Conservation (phyloP, 2,113 vertebrate species). For the Strix aluco region DNA sequence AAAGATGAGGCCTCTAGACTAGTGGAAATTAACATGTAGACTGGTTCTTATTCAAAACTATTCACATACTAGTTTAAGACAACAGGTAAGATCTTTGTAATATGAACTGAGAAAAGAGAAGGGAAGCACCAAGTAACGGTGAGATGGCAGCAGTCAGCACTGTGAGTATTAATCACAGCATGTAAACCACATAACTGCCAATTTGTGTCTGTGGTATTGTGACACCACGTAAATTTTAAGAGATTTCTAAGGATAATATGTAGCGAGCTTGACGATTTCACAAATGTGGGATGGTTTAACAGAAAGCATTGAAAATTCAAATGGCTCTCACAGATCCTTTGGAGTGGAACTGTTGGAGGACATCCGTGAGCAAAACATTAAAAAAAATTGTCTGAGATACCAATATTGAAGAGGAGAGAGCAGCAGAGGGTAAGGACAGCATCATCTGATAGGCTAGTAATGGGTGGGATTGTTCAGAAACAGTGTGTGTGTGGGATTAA, state of each 20-base stretch:
- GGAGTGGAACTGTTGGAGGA: neutral
- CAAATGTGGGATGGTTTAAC: neutral
- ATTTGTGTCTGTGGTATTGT: accelerated
- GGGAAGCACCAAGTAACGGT: neutral
- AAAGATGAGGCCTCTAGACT: neutral
- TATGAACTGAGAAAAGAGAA: neutral
- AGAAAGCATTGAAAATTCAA: neutral
- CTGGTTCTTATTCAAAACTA: neutral
- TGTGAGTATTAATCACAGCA: accelerated
- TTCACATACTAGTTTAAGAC: neutral
- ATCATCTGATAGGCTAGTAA: neutral
- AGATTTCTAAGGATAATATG: neutral
- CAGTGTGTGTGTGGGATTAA: neutral
- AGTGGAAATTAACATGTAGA: neutral
- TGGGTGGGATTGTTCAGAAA: neutral
- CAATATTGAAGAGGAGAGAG: neutral
- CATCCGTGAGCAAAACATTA: neutral
- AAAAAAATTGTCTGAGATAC: neutral
- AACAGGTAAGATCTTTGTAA: neutral
- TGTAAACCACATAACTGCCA: neutral
- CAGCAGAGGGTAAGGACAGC: neutral
- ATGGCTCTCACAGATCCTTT: neutral
- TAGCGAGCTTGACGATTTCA: neutral
- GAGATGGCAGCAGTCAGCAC: neutral
- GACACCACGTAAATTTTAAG: neutral